Evolutionary conservation across 2,888 invertebrate species (phyloP).

Genomic region (Habroteleia sp.): DNA sequence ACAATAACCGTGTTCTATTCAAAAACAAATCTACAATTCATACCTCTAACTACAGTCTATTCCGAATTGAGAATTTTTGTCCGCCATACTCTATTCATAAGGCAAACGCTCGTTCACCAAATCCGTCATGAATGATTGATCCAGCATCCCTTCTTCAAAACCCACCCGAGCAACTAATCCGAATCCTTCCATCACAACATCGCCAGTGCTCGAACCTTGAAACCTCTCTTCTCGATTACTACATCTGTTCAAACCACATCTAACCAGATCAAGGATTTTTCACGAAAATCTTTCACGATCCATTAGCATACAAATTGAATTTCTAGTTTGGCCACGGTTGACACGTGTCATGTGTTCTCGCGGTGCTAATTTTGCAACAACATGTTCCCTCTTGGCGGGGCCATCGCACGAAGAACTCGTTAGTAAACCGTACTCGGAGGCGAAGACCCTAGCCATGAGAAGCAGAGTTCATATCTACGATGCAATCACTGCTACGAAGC

Average conservation of each 20-base stretch:
- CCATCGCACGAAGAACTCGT: slow-evolving; percentile 34
- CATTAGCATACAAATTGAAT: slow-evolving; percentile 20
- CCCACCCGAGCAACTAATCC: slow-evolving; percentile 3
- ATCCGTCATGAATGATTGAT: slow-evolving; percentile 21
- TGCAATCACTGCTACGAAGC: slow-evolving; percentile 66
- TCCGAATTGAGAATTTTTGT: slow-evolving; percentile 1
- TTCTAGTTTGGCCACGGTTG: slow-evolving; percentile 8
- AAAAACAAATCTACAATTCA: neutral
- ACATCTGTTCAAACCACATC: neutral
- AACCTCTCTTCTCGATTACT: neutral
- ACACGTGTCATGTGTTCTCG: slow-evolving; percentile 34
- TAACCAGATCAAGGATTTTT: slow-evolving; percentile 4
- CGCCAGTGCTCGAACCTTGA: neutral
- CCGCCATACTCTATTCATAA: slow-evolving; percentile 14
- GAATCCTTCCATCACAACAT: slow-evolving; percentile 7
- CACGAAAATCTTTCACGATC: slow-evolving; percentile 16
- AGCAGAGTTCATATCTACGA: slow-evolving; percentile 45
- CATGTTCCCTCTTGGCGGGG: slow-evolving; percentile 28
- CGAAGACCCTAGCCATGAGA: slow-evolving; percentile 33
- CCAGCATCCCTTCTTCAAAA: slow-evolving; percentile 9
- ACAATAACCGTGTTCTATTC: too few relatives aligned
- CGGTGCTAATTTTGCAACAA: slow-evolving; percentile 43
- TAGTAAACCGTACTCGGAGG: slow-evolving; percentile 35
- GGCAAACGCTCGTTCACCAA: slow-evolving; percentile 9
- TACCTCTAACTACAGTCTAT: neutral